These are phyloP conservation scores for Eupithecia inturbata DNA, from an alignment of 2,888 invertebrate genomes.

Conservation along the genomic window DNA sequence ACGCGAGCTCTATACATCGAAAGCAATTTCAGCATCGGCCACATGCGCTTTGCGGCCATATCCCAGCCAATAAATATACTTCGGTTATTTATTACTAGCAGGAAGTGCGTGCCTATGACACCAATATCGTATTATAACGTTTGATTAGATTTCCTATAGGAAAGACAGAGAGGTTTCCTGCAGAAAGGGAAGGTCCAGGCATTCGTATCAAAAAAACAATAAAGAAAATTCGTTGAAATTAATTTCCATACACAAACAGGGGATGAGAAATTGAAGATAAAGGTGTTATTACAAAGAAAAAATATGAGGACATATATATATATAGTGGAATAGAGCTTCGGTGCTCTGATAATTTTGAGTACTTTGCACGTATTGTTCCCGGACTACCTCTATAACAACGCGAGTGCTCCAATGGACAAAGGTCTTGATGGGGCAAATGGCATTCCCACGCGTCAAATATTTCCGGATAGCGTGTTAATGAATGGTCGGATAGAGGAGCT, in stretches of 20 bases:
- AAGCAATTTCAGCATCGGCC: conserved; percentile 73
- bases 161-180: conserved; percentile 38
- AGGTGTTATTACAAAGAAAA: conserved; percentile 23
- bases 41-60: conserved; percentile 53
- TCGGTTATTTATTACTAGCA: conserved; percentile 60
- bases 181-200: conserved; percentile 43
- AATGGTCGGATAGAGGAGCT: conserved; percentile 67
- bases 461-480: conserved; percentile 67
- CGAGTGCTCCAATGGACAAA: conserved; percentile 12
- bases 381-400: background rate
- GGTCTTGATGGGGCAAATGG: conserved; percentile 48
- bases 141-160: conserved; percentile 61
- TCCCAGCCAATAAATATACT: conserved; percentile 46
- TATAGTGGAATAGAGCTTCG: background rate
- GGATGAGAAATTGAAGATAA: conserved; percentile 32
- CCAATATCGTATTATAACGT: conserved; percentile 58
- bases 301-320: too few species aligned
- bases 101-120: conserved; percentile 53
- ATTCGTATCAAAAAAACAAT: conserved; percentile 69
- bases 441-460: conserved; percentile 70
- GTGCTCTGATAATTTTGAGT: background rate
- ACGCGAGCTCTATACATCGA: conserved; percentile 68
- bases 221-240: conserved; percentile 60
- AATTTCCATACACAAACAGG: conserved; percentile 49
- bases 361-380: background rate